These are phyloP conservation scores for Leucania comma DNA, from an alignment of 2,888 invertebrate genomes.

Conservation along the genomic window DNA sequence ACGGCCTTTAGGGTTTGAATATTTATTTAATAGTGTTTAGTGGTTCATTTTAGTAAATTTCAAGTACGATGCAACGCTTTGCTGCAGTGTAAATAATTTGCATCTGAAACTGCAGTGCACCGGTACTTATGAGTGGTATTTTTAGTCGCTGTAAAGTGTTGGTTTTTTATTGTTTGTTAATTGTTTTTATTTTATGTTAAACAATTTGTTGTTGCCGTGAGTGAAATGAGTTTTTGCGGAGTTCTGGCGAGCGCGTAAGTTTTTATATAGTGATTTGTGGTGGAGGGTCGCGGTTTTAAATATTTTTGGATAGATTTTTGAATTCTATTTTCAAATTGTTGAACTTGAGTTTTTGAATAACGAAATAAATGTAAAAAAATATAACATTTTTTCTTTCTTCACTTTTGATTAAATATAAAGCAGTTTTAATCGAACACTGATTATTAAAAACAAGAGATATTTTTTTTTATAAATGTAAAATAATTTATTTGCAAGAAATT, in stretches of 20 bases:
- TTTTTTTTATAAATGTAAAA: not conserved
- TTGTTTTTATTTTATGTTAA: conserved; percentile 72
- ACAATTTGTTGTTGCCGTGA: conserved; percentile 73
- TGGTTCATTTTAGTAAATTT: conserved; percentile 64
- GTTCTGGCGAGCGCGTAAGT: conserved; percentile 69
- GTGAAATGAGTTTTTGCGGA: conserved; percentile 73
- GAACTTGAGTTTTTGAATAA: not conserved
- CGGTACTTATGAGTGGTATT: conserved; percentile 87
- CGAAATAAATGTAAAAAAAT: not conserved
- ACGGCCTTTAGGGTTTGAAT: conserved; percentile 44
- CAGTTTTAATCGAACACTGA: not conserved
- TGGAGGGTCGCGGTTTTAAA: conserved; percentile 13
- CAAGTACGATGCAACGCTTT: conserved; percentile 79
- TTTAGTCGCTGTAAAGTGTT: conserved; percentile 87
- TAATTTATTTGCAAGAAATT: not conserved
- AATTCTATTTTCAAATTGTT: not conserved
- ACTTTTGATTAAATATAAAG: not conserved
- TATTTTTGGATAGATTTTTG: conserved; percentile 5
- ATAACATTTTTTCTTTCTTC: not conserved
- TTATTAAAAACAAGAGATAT: not conserved
- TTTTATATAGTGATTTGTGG: conserved; percentile 44
- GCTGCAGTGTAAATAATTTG: conserved; percentile 88
- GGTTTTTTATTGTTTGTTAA: conserved; percentile 74
- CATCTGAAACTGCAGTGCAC: conserved; percentile 83
- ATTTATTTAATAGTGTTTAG: conserved; percentile 55